These are phyloP conservation scores for Exephanes ischioxanthus DNA, from an alignment of 2,888 invertebrate species.

Conservation along the genomic window DNA sequence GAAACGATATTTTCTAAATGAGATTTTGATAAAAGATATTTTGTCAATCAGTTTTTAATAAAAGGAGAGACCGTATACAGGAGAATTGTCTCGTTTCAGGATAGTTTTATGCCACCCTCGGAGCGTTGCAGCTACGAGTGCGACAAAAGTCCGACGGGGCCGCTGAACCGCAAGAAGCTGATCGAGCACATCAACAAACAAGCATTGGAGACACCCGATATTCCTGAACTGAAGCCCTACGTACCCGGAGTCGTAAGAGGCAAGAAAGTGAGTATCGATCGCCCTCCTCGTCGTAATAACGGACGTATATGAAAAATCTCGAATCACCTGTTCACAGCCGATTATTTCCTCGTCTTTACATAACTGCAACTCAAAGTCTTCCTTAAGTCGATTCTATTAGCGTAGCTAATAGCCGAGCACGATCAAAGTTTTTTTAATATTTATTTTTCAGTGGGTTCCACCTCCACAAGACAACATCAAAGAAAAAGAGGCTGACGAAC, in stretches of 20 bases:
- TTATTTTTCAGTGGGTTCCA: slow-evolving; percentile 91
- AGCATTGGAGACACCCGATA: slow-evolving; percentile 98
- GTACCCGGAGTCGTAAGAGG: slow-evolving; percentile 96
- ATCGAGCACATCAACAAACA: slow-evolving; percentile 99
- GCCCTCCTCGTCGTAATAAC: slow-evolving; percentile 6
- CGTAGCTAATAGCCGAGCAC: slow-evolving; percentile 34
- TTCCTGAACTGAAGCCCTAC: slow-evolving; percentile 97
- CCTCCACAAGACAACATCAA: slow-evolving; percentile 90
- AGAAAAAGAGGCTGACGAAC: slow-evolving; percentile 94
- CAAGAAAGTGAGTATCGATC: slow-evolving; percentile 89
- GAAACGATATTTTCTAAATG: too few species aligned
- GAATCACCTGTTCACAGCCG: background rate
- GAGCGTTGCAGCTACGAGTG: slow-evolving; percentile 99
- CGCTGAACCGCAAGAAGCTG: slow-evolving; percentile 96
- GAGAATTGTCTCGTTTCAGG: slow-evolving; percentile 89
- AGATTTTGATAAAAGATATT: too few species aligned
- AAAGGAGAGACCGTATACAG: slow-evolving; percentile 23
- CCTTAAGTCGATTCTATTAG: background rate
- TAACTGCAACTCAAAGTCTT: slow-evolving; percentile 47
- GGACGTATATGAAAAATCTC: background rate
- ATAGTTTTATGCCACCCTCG: slow-evolving; percentile 97
- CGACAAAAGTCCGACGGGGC: slow-evolving; percentile 97
- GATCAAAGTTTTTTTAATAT: slow-evolving; percentile 36
- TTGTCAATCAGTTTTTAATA: too few species aligned
- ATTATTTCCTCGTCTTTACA: slow-evolving; percentile 39